Percentiles rank a stretch among this genome's conserved stretches.
Conservation (phyloP, 2,113 vertebrate species). For the Syngnathus floridae region DNA sequence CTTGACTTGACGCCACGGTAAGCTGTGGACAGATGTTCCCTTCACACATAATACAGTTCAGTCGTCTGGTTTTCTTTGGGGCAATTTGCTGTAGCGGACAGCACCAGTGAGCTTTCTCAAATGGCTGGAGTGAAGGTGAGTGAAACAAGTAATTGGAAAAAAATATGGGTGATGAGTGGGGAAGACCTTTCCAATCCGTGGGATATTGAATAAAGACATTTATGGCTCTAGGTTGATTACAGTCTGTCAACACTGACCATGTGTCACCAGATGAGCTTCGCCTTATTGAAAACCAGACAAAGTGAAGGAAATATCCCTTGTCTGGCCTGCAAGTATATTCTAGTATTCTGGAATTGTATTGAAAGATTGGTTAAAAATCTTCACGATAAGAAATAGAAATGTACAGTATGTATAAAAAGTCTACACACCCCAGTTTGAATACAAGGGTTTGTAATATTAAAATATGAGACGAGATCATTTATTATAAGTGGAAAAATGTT, state of each 20-base stretch:
- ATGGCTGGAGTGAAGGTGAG: conserved; percentile 17
- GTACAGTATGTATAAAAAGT: too few species aligned
- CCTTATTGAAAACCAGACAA: too few species aligned
- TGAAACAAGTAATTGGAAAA: conserved; percentile 18
- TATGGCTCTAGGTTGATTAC: neutral
- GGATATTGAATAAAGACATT: conserved; percentile 10
- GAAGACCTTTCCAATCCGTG: conserved; percentile 12
- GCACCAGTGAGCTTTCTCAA: conserved; percentile 21
- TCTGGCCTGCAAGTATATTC: too few species aligned
- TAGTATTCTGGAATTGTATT: too few species aligned
- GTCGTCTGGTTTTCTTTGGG: conserved; percentile 31
- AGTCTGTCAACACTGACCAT: neutral
- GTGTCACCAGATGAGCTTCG: too few species aligned
- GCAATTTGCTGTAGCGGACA: conserved; percentile 21
- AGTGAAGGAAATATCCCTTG: too few species aligned
- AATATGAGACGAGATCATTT: too few species aligned
- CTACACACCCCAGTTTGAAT: too few species aligned
- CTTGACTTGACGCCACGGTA: conserved; percentile 29
- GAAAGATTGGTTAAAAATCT: too few species aligned
- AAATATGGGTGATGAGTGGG: conserved; percentile 1
- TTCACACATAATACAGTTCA: conserved; percentile 24
- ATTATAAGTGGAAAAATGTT: too few species aligned
- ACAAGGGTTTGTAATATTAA: too few species aligned
- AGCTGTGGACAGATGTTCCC: conserved; percentile 41
- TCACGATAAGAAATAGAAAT: too few species aligned